phyloP scores from a whole-genome alignment of 2,888 invertebrate genomes.

The Orthosia incerta region DNA sequence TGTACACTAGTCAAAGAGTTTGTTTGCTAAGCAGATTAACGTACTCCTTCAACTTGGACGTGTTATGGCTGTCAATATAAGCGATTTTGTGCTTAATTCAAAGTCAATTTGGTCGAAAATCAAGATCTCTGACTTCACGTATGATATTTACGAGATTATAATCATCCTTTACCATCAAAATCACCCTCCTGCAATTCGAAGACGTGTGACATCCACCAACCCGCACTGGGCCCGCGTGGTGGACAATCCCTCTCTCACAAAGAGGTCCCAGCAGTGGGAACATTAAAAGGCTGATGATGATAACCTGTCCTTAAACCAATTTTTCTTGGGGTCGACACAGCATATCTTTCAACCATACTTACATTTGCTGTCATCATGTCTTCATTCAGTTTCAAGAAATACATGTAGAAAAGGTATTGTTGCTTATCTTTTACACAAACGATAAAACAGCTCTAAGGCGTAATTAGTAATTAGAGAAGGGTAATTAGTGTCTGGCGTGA shows the following conservation, averaged over 20 bases:
- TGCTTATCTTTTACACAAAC: slow-evolving; percentile 30
- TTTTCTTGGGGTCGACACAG: not conserved
- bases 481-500: slow-evolving; percentile 52
- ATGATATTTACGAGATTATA: not conserved
- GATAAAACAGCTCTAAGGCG: slow-evolving; percentile 31
- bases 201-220: too few species aligned
- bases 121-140: not conserved
- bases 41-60: too few species aligned
- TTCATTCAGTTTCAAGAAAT: slow-evolving; percentile 25
- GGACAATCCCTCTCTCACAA: too few species aligned
- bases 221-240: too few species aligned
- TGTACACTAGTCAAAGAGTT: not conserved
- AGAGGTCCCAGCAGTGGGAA: too few species aligned
- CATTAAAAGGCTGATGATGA: too few species aligned
- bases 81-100: too few species aligned
- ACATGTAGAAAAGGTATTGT: slow-evolving; percentile 1
- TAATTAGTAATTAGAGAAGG: slow-evolving; percentile 58
- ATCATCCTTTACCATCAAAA: not conserved
- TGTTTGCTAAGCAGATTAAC: too few species aligned
- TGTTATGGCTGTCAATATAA: not conserved
- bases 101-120: not conserved
- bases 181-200: too few species aligned
- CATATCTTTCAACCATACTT: too few species aligned
- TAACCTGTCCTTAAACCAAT: not conserved
- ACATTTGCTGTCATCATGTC: too few species aligned